A percentile compares a stretch with the other conserved stretches of the same genome.
Evolutionary conservation across 1,140 invertebrate genomes (phyloP).

Genomic region (Cheumatopsyche charites): DNA sequence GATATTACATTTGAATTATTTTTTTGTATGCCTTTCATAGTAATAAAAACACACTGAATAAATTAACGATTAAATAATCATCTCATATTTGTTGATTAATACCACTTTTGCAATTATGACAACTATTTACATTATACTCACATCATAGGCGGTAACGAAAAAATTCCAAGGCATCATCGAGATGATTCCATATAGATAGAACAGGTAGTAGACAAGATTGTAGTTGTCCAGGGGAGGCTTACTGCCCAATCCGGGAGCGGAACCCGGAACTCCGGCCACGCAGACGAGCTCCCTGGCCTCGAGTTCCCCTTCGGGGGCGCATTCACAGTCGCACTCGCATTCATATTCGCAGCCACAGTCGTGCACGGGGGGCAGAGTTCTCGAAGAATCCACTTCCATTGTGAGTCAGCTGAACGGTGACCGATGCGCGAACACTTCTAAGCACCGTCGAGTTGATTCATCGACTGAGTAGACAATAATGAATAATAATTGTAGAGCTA

Average conservation of each 20-base stretch:
- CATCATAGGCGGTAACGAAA: constrained; percentile 92
- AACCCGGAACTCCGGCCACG: constrained; percentile 33
- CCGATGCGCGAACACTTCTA: neutral
- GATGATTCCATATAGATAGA: constrained; percentile 89
- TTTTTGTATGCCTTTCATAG: too few relatives aligned
- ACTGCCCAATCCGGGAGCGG: constrained; percentile 9
- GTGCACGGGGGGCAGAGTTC: neutral
- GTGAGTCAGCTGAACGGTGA: neutral
- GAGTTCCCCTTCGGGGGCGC: neutral
- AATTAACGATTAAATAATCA: too few relatives aligned
- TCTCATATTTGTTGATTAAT: too few relatives aligned
- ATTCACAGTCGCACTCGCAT: constrained; percentile 4
- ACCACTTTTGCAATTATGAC: too few relatives aligned
- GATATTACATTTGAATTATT: too few relatives aligned
- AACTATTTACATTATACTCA: constrained; percentile 62
- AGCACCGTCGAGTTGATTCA: too few relatives aligned
- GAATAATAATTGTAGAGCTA: too few relatives aligned
- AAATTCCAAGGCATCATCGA: constrained; percentile 95
- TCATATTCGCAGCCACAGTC: neutral
- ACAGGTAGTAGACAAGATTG: constrained; percentile 77
- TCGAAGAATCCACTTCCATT: too few relatives aligned
- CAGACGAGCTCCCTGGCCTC: constrained; percentile 14
- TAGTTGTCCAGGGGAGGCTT: constrained; percentile 64
- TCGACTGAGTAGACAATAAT: too few relatives aligned
- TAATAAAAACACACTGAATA: too few relatives aligned